Conservation (phyloP, 2,888 invertebrate species). For the Microctonus aethiopoides region DNA sequence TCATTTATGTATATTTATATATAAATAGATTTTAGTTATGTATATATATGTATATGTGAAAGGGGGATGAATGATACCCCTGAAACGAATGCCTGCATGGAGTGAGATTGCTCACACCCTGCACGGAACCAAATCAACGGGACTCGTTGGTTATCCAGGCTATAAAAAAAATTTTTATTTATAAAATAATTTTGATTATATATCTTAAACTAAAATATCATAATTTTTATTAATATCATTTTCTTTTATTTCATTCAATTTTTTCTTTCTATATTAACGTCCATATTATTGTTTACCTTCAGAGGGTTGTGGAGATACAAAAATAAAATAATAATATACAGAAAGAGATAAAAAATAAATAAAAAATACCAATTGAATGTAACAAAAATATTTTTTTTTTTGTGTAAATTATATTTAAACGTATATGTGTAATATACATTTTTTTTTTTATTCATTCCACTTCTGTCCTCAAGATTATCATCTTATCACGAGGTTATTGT, state of each 20-base stretch:
- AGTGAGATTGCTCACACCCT: slow-evolving; percentile 59
- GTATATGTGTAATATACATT: neutral
- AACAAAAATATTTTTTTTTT: too few species aligned
- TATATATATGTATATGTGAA: neutral
- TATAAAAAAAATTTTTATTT: slow-evolving; percentile 18
- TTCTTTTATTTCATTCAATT: neutral
- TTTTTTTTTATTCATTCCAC: neutral
- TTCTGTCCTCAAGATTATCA: neutral
- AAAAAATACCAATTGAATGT: slow-evolving; percentile 12
- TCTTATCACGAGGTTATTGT: too few species aligned
- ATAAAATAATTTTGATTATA: slow-evolving; percentile 13
- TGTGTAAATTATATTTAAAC: too few species aligned
- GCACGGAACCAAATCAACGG: slow-evolving; percentile 68
- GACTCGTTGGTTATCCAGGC: slow-evolving; percentile 51
- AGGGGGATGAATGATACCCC: neutral
- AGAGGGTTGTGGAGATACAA: neutral
- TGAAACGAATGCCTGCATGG: slow-evolving; percentile 21
- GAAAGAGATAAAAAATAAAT: neutral
- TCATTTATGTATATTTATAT: slow-evolving; percentile 1
- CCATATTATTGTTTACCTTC: slow-evolving; percentile 8
- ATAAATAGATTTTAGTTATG: too few species aligned
- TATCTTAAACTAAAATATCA: neutral
- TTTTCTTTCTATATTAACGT: neutral
- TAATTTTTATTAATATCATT: neutral
- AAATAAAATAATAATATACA: neutral